These are phyloP conservation scores for Therioaphis trifolii DNA, from an alignment of 2,888 invertebrate genomes.

Conservation along the genomic window DNA sequence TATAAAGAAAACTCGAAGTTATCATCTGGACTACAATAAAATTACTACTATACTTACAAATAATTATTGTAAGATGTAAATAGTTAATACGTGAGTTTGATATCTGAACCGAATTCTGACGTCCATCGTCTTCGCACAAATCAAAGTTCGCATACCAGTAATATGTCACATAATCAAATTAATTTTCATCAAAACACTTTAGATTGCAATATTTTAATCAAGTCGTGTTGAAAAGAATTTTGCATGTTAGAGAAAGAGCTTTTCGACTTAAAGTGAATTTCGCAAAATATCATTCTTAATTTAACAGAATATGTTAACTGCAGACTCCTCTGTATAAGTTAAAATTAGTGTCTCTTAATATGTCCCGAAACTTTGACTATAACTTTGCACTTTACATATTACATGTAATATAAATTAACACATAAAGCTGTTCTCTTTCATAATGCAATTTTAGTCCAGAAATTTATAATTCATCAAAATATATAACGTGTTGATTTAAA, in stretches of 20 bases:
- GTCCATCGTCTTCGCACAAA: too few species aligned
- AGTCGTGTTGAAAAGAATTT: background rate
- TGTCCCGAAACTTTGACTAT: slow-evolving; percentile 24
- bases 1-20: too few species aligned
- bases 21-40: too few species aligned
- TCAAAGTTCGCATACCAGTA: too few species aligned
- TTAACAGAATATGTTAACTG: slow-evolving; percentile 23
- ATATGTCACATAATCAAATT: background rate
- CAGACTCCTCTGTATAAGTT: background rate
- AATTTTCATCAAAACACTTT: background rate
- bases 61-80: too few species aligned
- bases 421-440: slow-evolving; percentile 8
- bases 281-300: background rate
- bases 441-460: slow-evolving; percentile 31
- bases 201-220: background rate
- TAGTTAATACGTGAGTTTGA: too few species aligned
- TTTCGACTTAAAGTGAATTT: background rate
- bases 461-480: slow-evolving; percentile 22
- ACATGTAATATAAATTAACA: slow-evolving; percentile 40
- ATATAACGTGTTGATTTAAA: slow-evolving; percentile 39
- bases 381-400: slow-evolving; percentile 41
- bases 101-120: too few species aligned
- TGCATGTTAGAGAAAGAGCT: background rate
- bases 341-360: background rate
- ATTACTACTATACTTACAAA: too few species aligned